A percentile compares a stretch with the other conserved stretches of the same genome.
phyloP scores from a whole-genome alignment of 2,888 invertebrate species.

The Hemicrepidius hirtus region DNA sequence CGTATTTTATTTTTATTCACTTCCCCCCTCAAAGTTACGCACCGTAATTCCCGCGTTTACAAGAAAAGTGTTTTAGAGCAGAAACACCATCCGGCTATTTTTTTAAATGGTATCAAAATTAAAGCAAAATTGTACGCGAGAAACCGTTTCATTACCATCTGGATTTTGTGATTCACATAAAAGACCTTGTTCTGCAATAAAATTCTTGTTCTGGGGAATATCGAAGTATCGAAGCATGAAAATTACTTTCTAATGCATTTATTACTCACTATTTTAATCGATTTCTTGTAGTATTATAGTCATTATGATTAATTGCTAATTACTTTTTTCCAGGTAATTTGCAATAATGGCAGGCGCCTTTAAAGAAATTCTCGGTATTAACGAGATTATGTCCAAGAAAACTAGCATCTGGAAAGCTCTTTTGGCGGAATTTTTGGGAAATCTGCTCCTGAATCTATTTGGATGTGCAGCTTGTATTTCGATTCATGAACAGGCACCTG shows the following conservation, averaged over 20 bases:
- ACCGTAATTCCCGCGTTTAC: constrained; percentile 48
- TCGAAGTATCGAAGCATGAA: background rate
- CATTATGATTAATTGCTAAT: constrained; percentile 15
- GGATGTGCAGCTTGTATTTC: constrained; percentile 88
- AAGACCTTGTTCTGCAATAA: too few relatives aligned
- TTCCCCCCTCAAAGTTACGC: constrained; percentile 46
- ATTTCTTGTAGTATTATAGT: background rate
- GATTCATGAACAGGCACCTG: constrained; percentile 62
- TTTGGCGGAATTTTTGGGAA: constrained; percentile 91
- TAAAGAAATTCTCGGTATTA: constrained; percentile 79
- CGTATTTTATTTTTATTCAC: constrained; percentile 34
- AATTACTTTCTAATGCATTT: background rate
- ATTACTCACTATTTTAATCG: background rate
- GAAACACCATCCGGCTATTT: constrained; percentile 28
- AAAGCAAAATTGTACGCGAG: constrained; percentile 7
- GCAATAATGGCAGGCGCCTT: constrained; percentile 72
- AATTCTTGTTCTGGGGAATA: background rate
- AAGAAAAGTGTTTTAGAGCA: constrained; percentile 17
- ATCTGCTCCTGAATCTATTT: constrained; percentile 89
- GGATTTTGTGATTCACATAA: background rate
- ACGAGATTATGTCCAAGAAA: constrained; percentile 82
- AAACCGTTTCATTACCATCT: background rate
- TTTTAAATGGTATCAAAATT: constrained; percentile 8
- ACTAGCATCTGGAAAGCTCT: constrained; percentile 85
- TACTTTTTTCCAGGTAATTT: constrained; percentile 36